Conservation (phyloP, 2,113 vertebrate genomes). For the Hippoglossus stenolepis region DNA sequence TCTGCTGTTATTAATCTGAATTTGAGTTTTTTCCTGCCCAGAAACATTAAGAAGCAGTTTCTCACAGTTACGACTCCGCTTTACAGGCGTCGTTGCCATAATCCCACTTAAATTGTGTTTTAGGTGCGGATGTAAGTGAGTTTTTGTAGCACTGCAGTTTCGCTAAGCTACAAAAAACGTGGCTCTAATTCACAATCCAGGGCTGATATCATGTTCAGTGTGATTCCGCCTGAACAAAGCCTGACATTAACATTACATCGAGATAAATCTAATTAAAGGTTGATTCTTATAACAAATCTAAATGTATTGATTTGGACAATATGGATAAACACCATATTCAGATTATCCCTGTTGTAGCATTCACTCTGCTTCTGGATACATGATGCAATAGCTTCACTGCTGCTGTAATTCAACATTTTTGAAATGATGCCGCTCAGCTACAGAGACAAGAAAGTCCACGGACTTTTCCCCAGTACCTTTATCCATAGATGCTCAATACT, state of each 20-base stretch:
- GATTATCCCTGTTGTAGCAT: constrained; percentile 19
- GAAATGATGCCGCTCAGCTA: constrained; percentile 4
- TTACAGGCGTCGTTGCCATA: not conserved
- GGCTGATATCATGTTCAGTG: constrained; percentile 9
- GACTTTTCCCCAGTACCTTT: not conserved
- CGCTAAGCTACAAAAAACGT: constrained; percentile 12
- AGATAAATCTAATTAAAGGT: not conserved
- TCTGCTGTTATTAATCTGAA: constrained; percentile 43
- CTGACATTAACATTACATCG: not conserved
- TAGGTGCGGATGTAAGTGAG: constrained; percentile 1
- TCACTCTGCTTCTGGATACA: constrained; percentile 40
- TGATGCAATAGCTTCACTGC: constrained; percentile 54
- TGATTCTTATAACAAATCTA: not conserved
- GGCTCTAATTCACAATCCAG: not conserved
- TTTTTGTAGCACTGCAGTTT: constrained; percentile 10
- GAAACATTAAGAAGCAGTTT: constrained; percentile 25
- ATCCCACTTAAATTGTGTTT: constrained; percentile 20
- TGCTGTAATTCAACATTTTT: constrained; percentile 43
- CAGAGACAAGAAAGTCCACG: constrained; percentile 9
- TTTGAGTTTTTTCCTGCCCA: constrained; percentile 60
- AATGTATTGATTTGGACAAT: constrained; percentile 9
- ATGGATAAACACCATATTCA: constrained; percentile 59
- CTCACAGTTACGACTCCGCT: constrained; percentile 13
- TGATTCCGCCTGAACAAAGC: not conserved
- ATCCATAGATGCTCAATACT: not conserved